Evolutionary conservation across 2,797 vertebrate genomes (phyloP).

Genomic region (Neosilurus hyrtlii): DNA sequence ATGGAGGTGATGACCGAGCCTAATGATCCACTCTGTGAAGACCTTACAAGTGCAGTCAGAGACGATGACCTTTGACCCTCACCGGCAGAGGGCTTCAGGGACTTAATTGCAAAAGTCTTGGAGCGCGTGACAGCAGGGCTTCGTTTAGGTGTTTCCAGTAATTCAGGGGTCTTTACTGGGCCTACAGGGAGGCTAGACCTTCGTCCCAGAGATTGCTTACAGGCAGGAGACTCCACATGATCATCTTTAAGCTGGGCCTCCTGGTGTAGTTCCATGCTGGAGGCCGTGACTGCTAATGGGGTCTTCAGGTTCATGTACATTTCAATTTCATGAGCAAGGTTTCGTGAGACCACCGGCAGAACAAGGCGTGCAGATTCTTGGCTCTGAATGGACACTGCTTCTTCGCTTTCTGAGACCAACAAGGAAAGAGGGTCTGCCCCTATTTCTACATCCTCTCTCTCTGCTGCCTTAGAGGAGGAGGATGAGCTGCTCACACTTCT

Average conservation of each 20-base stretch:
- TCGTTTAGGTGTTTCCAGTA: slow-evolving; percentile 66
- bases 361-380: slow-evolving; percentile 74
- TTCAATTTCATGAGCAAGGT: slow-evolving; percentile 95
- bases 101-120: slow-evolving; percentile 83
- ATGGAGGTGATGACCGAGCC: slow-evolving; percentile 90
- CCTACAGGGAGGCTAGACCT: slow-evolving; percentile 87
- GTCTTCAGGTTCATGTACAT: slow-evolving; percentile 93
- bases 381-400: slow-evolving; percentile 69
- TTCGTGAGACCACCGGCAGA: slow-evolving; percentile 84
- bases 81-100: slow-evolving; percentile 65
- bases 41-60: slow-evolving; percentile 82
- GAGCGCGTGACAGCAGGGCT: slow-evolving; percentile 84
- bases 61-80: slow-evolving; percentile 76
- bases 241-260: slow-evolving; percentile 47
- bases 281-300: slow-evolving; percentile 82
- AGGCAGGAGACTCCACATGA: slow-evolving; percentile 53
- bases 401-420: slow-evolving; percentile 77
- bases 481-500: slow-evolving; percentile 71
- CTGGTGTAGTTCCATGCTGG: slow-evolving; percentile 90
- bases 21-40: slow-evolving; percentile 84
- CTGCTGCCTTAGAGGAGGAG: slow-evolving; percentile 70
- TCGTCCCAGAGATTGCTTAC: slow-evolving; percentile 73
- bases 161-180: slow-evolving; percentile 60
- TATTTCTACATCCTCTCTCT: slow-evolving; percentile 85
- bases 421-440: slow-evolving; percentile 93